These are phyloP conservation scores for Chelonia mydas DNA, from an alignment of 2,797 vertebrate species.

Conservation along the genomic window DNA sequence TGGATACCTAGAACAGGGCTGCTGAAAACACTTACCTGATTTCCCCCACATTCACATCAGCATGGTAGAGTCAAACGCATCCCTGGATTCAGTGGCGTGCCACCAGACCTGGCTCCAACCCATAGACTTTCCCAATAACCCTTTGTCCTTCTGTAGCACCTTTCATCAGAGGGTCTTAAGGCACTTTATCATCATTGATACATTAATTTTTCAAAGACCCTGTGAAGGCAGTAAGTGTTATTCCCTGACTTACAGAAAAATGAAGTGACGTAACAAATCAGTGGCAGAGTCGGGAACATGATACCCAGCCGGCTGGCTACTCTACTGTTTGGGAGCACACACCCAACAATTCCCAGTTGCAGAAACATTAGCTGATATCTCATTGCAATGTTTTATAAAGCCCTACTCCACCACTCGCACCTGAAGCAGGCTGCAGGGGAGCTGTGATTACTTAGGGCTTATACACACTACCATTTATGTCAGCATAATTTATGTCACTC, in stretches of 20 bases:
- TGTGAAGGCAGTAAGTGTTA: conserved; percentile 9
- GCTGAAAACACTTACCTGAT: conserved; percentile 74
- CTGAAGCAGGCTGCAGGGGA: not conserved
- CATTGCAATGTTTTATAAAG: not conserved
- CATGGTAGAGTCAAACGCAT: conserved; percentile 41
- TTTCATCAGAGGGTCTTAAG: conserved; percentile 25
- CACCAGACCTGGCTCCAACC: conserved; percentile 44
- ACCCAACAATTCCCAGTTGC: not conserved
- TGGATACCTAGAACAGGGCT: conserved; percentile 65
- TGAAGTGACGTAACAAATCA: conserved; percentile 12
- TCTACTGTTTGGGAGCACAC: not conserved
- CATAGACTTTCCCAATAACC: conserved; percentile 61
- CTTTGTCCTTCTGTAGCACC: conserved; percentile 46
- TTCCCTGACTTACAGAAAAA: conserved; percentile 43
- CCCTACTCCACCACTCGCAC: not conserved
- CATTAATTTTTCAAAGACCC: not conserved
- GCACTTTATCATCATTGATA: conserved; percentile 38
- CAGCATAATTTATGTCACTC: not conserved
- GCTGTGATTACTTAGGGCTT: not conserved
- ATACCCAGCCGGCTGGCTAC: not conserved
- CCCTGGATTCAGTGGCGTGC: conserved; percentile 35
- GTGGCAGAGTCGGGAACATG: not conserved
- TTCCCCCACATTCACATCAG: conserved; percentile 65
- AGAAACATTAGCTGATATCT: fast-evolving
- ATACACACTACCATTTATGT: not conserved